Evolutionary conservation across 2,113 vertebrate genomes (phyloP), one percentile per base, ranked within the genome.

Genomic region (Pterocles burchelli): DNA sequence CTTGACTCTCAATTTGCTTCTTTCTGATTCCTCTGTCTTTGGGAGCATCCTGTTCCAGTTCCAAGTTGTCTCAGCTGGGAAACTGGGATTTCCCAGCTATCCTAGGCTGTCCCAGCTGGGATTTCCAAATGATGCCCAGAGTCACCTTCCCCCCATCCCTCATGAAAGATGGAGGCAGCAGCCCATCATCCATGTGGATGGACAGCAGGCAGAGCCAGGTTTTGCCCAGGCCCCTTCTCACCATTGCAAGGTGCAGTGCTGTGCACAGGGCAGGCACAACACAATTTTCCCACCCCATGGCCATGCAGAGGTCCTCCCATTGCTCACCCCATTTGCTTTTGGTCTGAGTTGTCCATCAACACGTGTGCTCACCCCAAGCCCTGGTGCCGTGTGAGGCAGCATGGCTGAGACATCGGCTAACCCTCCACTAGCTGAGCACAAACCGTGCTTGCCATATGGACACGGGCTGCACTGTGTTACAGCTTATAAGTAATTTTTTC

Each of bases 291-390:
- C 46, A 76, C 29, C 14, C 49, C 3, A 0, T 34, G 45, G 48
- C 45, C 28, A 5, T 13, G 20, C 22, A 43, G 31, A 33, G 4
- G 3, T n/a, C 24, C 16, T 77, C 34, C 24, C 4, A 1, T 2
- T 26, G 14, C 17, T 13, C 3, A 3, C 19, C 33, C 54, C 4
- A 0, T 28, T 75, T 19, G 24, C 26, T 24, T 72, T 31, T 48
- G 49, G 6, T 70, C 43, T 0, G 0, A 9, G 6, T 11, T 88
- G 61, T 74, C 43, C 46, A 7, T 7, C 52, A n/a, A 16, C 9
- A 2, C 4, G 1, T 1, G 4, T 3, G 2, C 46, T 58, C 29
- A 3, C 10, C 28, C 29, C 2, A 4, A 17, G 41, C 15, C 22
- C 24, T 14, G 2, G 11, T 41, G 54, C 29, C 33, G 4, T 7